These are phyloP conservation scores for Epinotia ramella DNA, from an alignment of 2,888 invertebrate genomes.

Conservation along the genomic window DNA sequence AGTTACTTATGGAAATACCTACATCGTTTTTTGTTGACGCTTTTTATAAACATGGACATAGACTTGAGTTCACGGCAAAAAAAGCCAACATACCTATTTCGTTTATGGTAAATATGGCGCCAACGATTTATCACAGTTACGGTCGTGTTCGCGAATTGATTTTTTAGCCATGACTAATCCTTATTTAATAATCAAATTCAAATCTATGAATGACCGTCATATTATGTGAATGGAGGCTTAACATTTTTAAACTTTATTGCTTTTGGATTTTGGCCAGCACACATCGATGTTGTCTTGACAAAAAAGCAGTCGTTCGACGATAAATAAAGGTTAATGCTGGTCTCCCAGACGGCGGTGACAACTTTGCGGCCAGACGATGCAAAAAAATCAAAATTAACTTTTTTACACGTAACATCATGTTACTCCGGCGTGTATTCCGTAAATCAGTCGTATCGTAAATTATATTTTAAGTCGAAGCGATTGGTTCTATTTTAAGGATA, in stretches of 20 bases:
- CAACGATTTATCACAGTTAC: slow-evolving; percentile 3
- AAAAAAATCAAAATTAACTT: slow-evolving; percentile 56
- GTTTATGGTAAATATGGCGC: slow-evolving; percentile 38
- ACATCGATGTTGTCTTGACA: slow-evolving; percentile 51
- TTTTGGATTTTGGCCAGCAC: slow-evolving; percentile 64
- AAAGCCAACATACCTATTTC: slow-evolving; percentile 15
- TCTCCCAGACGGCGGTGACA: slow-evolving; percentile 72
- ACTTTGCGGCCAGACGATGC: slow-evolving; percentile 61
- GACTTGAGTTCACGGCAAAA: background rate
- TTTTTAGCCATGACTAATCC: slow-evolving; percentile 22
- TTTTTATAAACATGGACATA: slow-evolving; percentile 15
- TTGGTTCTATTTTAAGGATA: slow-evolving; percentile 21
- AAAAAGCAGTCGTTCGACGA: slow-evolving; percentile 60
- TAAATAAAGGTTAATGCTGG: slow-evolving; percentile 69
- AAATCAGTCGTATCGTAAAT: slow-evolving; percentile 9
- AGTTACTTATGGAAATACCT: background rate
- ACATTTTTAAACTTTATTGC: slow-evolving; percentile 59
- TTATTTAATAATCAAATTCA: background rate
- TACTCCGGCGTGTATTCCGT: slow-evolving; percentile 6
- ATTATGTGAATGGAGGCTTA: slow-evolving; percentile 49
- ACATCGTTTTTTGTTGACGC: background rate
- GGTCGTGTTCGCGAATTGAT: background rate
- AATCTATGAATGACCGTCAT: slow-evolving; percentile 31
- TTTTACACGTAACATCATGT: slow-evolving; percentile 42
- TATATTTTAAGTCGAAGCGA: slow-evolving; percentile 7